Base-by-base conservation (phyloP, 2,888 invertebrate species). In the Ephialtes manifestator region DNA sequence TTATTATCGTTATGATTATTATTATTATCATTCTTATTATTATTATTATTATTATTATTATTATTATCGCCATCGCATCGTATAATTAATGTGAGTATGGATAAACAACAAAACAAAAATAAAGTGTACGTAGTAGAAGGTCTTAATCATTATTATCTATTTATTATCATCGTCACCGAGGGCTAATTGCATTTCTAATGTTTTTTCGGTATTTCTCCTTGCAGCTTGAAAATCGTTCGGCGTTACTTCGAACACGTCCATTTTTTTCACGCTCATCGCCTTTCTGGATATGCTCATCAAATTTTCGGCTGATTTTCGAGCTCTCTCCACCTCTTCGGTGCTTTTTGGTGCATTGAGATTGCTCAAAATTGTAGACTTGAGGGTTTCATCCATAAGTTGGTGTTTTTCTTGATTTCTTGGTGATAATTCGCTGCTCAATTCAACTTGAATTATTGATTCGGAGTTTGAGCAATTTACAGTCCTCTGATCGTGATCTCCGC, bases 41-140 rank as follows among this genome's bases (percentile, higher is more conserved):
- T 82, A 68, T 82, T 70, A 76, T 75, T 85, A 88, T 89, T 72
- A 31, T 80, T 82, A 68, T 82, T 70, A 76, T 75, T 85, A 88
- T 89, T 87, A 90, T 88, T 88, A 88, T 76, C 51, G 48, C 39
- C 72, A 84, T 80, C 48, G 60, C 65, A 84, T 80, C 83, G 83
- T 90, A 89, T 88, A 88, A 90, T 89, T 89, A 88, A 89, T 90
- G 89, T 90, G 90, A 90, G 90, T 90, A 89, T 89, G 89, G 87
- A 90, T 88, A 87, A 51, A 79, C 60, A 68, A 68, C 15, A 48
- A 46, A 75, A 83, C 81, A 88, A 51, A 87, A 90, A 90, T 88
- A 90, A 90, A 91, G 86, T 90, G 88, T 90, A 89, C 88, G 89
- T 90, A 89, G 88, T 87, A 88, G 87, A 89, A 88, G 83, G 70